These are phyloP conservation scores for Iphiclides podalirius DNA, from an alignment of 2,888 invertebrate species.

Conservation along the genomic window DNA sequence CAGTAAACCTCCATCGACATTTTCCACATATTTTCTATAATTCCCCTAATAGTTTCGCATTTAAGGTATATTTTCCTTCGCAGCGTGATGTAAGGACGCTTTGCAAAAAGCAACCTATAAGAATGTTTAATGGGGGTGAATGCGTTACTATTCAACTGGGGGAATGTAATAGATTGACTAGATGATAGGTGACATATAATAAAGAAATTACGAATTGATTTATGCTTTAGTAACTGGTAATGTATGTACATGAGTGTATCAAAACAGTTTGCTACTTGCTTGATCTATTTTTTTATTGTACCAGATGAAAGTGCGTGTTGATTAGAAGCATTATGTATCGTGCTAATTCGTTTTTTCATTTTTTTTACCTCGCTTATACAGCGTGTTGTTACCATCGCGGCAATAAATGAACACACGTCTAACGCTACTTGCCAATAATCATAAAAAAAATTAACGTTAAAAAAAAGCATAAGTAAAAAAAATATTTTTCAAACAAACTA, in stretches of 20 bases:
- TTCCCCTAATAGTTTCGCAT: background rate
- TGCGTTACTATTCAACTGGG: constrained; percentile 41
- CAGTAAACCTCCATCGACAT: constrained; percentile 18
- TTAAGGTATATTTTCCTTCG: constrained; percentile 16
- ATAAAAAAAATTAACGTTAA: too few species aligned
- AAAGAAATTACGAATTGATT: constrained; percentile 1
- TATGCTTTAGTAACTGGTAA: background rate
- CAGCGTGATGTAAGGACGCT: background rate
- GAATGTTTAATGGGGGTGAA: constrained; percentile 47
- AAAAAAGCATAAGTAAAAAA: too few species aligned
- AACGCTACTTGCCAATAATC: too few species aligned
- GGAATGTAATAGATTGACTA: constrained; percentile 26
- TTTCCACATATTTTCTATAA: background rate
- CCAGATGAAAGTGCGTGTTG: too few species aligned
- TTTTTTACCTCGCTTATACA: too few species aligned
- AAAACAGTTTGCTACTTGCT: too few species aligned
- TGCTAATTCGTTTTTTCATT: too few species aligned
- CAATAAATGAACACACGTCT: too few species aligned
- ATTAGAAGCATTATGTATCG: too few species aligned
- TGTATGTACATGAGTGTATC: background rate
- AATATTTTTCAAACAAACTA: too few species aligned
- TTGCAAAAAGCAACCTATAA: constrained; percentile 36
- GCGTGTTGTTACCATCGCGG: too few species aligned
- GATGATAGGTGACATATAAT: background rate
- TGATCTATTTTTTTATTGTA: too few species aligned